Conservation (phyloP, 2,797 vertebrate genomes). For the Vireo griseus region DNA sequence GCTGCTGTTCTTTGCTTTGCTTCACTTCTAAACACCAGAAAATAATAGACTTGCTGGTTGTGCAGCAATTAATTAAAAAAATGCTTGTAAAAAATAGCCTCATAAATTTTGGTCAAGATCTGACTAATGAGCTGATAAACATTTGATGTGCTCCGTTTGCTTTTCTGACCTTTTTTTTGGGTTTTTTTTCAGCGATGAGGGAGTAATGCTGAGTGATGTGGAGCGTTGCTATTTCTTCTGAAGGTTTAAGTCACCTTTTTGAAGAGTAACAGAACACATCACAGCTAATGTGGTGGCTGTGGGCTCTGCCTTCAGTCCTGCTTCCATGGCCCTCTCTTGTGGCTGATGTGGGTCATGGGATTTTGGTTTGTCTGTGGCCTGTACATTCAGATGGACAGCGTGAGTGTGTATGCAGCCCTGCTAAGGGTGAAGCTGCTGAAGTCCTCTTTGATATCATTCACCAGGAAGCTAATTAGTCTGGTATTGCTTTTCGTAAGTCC, state of each 20-base stretch:
- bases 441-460: not conserved
- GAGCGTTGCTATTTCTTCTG: not conserved
- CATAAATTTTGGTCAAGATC: not conserved
- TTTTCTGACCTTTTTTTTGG: not conserved
- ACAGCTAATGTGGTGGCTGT: rapidly evolving
- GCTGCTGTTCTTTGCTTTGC: not conserved
- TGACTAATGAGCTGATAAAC: not conserved
- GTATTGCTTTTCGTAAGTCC: not conserved
- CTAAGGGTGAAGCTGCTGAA: not conserved
- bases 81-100: not conserved
- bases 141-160: not conserved
- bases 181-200: not conserved
- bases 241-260: not conserved
- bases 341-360: not conserved
- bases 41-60: not conserved
- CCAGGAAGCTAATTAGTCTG: not conserved
- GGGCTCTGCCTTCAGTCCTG: not conserved
- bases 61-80: not conserved
- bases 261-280: not conserved
- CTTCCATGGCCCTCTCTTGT: not conserved
- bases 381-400: not conserved
- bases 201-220: not conserved
- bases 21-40: not conserved
- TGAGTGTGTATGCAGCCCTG: not conserved
- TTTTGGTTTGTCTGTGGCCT: not conserved